Evolutionary conservation across 2,888 invertebrate species (phyloP).

Genomic region (Gryllus longicercus): DNA sequence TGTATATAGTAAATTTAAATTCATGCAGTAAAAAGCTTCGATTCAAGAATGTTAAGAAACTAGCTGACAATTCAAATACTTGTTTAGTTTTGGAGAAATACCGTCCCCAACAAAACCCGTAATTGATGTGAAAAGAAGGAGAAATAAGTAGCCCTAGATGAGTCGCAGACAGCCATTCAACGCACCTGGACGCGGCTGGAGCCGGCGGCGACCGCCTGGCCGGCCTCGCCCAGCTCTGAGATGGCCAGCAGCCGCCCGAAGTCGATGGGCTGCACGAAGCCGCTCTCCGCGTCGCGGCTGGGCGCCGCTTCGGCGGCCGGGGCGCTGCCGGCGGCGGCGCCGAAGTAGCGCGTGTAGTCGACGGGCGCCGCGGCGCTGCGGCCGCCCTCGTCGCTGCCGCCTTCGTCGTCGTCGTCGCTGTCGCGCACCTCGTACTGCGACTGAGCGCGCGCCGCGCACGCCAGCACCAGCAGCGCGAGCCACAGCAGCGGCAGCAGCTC

Average conservation of each 20-base stretch:
- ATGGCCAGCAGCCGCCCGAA: slow-evolving; percentile 55
- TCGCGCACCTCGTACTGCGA: slow-evolving; percentile 35
- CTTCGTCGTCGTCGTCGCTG: slow-evolving; percentile 24
- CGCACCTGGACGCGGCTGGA: slow-evolving; percentile 22
- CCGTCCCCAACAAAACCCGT: too few relatives aligned
- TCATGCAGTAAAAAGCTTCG: too few relatives aligned
- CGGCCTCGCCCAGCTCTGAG: slow-evolving; percentile 46
- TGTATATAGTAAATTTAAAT: too few relatives aligned
- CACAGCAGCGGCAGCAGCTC: not conserved
- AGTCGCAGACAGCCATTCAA: not conserved
- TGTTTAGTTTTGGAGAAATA: too few relatives aligned
- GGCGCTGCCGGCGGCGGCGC: slow-evolving; percentile 18
- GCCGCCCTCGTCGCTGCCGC: slow-evolving; percentile 3
- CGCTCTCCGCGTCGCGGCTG: slow-evolving; percentile 38
- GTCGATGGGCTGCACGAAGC: slow-evolving; percentile 55
- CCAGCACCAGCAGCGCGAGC: not conserved
- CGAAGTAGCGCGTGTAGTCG: slow-evolving; percentile 51
- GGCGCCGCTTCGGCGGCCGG: not conserved
- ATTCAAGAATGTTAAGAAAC: too few relatives aligned
- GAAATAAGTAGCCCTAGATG: too few relatives aligned
- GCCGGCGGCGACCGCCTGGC: slow-evolving; percentile 29
- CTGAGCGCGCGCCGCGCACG: slow-evolving; percentile 24
- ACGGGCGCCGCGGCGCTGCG: slow-evolving; percentile 53
- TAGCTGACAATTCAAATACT: too few relatives aligned
- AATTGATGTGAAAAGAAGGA: too few relatives aligned